Conservation (phyloP, 2,797 vertebrate genomes). For the Odontamblyopus lacepedii region DNA sequence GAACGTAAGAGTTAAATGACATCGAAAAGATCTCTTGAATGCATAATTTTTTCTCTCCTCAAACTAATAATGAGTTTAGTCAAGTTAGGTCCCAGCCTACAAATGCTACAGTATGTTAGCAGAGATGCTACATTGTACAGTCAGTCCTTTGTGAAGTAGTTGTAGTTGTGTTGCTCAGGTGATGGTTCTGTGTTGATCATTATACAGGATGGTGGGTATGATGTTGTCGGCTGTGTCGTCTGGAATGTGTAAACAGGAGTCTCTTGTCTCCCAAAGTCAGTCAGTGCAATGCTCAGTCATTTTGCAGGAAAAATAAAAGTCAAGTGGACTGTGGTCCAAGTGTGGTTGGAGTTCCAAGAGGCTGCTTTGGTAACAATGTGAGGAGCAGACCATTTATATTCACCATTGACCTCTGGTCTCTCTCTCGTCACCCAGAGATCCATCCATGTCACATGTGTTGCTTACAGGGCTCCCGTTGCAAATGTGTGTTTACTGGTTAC, state of each 20-base stretch:
- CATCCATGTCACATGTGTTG: slow-evolving; percentile 67
- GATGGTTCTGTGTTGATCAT: slow-evolving; percentile 56
- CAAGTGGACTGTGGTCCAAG: slow-evolving; percentile 65
- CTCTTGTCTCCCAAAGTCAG: slow-evolving; percentile 68
- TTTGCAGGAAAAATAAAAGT: slow-evolving; percentile 44
- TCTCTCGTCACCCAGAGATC: slow-evolving; percentile 71
- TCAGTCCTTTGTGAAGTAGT: slow-evolving; percentile 68
- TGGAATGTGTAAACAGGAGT: slow-evolving; percentile 76
- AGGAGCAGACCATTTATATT: slow-evolving; percentile 74
- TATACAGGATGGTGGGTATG: slow-evolving; percentile 53
- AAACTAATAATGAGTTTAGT: slow-evolving; percentile 65
- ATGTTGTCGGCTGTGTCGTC: slow-evolving; percentile 60
- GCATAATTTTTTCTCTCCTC: slow-evolving; percentile 72
- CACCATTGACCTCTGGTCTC: slow-evolving; percentile 70
- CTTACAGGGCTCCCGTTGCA: slow-evolving; percentile 69
- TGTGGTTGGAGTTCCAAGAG: slow-evolving; percentile 76
- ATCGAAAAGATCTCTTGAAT: slow-evolving; percentile 71
- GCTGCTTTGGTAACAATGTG: slow-evolving; percentile 84
- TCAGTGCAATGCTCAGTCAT: slow-evolving; percentile 76
- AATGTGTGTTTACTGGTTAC: slow-evolving; percentile 79
- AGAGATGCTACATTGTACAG: slow-evolving; percentile 85
- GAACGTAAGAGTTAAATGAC: slow-evolving; percentile 69
- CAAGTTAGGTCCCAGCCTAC: slow-evolving; percentile 78
- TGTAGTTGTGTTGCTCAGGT: slow-evolving; percentile 61
- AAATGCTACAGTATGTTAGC: slow-evolving; percentile 85